Percentiles rank a stretch among this genome's conserved stretches.
These are phyloP conservation scores for Sthenelais limicola DNA, from an alignment of 2,888 invertebrate genomes.

Conservation along the genomic window DNA sequence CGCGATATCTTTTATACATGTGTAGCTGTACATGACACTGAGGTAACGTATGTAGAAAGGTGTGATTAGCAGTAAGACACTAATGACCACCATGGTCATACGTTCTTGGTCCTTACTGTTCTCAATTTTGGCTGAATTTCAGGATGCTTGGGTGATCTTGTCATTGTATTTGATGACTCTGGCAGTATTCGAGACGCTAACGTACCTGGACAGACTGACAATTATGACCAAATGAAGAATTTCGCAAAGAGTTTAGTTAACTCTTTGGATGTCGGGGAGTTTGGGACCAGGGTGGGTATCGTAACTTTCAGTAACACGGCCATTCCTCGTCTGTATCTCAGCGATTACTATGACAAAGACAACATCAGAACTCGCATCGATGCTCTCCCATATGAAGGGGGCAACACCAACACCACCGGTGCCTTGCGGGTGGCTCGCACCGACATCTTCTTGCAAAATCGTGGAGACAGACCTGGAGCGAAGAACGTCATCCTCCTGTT, in stretches of 20 bases:
- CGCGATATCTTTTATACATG: too few species aligned
- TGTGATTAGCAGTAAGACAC: too few species aligned
- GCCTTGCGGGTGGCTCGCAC: constrained; percentile 1
- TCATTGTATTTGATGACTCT: constrained; percentile 22
- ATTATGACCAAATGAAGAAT: constrained; percentile 9
- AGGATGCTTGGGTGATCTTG: constrained; percentile 35
- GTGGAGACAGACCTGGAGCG: not conserved
- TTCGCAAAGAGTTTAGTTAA: constrained; percentile 4
- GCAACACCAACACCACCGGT: constrained; percentile 40
- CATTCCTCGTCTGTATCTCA: not conserved
- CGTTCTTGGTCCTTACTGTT: too few species aligned
- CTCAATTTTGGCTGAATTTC: too few species aligned
- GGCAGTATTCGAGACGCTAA: constrained; percentile 28
- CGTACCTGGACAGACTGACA: constrained; percentile 19
- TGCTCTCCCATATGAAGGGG: constrained; percentile 24
- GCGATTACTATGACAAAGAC: constrained; percentile 16
- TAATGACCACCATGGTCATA: too few species aligned
- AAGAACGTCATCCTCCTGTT: constrained; percentile 18
- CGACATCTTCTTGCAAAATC: not conserved
- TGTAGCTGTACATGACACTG: too few species aligned
- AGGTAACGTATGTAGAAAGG: too few species aligned
- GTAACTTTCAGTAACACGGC: constrained; percentile 32
- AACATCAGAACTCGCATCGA: not conserved
- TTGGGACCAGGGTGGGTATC: not conserved
- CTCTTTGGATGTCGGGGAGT: not conserved